These are phyloP conservation scores for Jordanella pulchra DNA, from an alignment of 2,797 vertebrate genomes.

Conservation along the genomic window DNA sequence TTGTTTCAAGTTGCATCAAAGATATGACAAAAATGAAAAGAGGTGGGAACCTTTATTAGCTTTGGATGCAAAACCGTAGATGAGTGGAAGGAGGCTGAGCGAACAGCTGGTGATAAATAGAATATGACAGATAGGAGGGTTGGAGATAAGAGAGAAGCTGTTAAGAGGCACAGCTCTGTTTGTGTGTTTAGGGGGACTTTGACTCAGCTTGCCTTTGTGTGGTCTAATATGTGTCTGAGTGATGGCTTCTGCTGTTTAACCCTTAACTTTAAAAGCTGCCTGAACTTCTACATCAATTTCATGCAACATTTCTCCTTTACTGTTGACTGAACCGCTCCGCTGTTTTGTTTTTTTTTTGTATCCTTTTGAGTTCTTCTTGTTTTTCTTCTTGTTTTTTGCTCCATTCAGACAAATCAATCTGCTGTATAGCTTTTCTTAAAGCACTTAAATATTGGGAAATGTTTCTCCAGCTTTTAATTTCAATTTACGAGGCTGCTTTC, in stretches of 20 bases:
- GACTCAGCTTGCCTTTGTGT: constrained; percentile 29
- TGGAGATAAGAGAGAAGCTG: constrained; percentile 46
- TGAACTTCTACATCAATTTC: constrained; percentile 26
- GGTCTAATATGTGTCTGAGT: constrained; percentile 28
- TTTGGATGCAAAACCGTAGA: constrained; percentile 45
- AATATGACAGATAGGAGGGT: constrained; percentile 53
- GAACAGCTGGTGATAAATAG: constrained; percentile 35
- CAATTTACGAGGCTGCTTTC: constrained; percentile 31
- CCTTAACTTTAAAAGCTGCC: constrained; percentile 28
- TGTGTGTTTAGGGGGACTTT: constrained; percentile 25
- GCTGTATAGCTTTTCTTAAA: constrained; percentile 28
- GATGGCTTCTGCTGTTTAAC: constrained; percentile 48
- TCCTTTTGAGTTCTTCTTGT: background rate
- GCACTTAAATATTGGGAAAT: constrained; percentile 28
- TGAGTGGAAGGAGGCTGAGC: constrained; percentile 37
- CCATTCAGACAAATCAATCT: constrained; percentile 23
- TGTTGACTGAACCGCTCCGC: background rate
- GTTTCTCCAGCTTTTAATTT: constrained; percentile 47
- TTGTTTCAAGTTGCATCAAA: constrained; percentile 10
- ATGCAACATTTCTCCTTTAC: constrained; percentile 14
- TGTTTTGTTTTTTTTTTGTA: constrained; percentile 6
- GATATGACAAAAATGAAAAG: constrained; percentile 23
- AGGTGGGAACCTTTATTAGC: constrained; percentile 50
- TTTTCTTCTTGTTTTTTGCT: constrained; percentile 8
- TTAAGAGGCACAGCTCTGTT: constrained; percentile 37